phyloP scores from a whole-genome alignment of 2,797 vertebrate genomes.

The Sternarchorhynchus goeldii region DNA sequence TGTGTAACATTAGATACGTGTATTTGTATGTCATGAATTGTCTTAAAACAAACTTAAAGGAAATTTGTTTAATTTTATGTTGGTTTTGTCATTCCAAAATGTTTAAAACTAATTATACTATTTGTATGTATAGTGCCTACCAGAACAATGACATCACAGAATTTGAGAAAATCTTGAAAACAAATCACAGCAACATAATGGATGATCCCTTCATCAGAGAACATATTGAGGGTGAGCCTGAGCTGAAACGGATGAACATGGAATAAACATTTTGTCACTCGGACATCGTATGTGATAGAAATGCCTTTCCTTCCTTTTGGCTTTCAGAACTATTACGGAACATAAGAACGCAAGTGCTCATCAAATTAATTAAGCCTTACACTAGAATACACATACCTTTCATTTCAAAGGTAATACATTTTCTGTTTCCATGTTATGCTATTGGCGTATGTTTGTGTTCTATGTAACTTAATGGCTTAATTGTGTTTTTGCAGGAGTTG shows the following conservation, averaged over 20 bases:
- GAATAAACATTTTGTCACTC: background rate
- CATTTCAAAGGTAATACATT: slow-evolving; percentile 93
- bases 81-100: background rate
- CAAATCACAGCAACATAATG: slow-evolving; percentile 99
- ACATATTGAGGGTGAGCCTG: slow-evolving; percentile 93
- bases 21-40: background rate
- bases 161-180: slow-evolving; percentile 99
- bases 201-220: slow-evolving; percentile 99
- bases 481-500: slow-evolving; percentile 82
- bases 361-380: slow-evolving; percentile 99
- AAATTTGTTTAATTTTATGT: background rate
- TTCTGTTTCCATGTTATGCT: background rate
- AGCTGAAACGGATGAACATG: slow-evolving; percentile 18
- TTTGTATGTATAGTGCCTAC: slow-evolving; percentile 86
- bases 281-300: background rate
- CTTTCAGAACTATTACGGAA: slow-evolving; percentile 93
- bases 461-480: background rate
- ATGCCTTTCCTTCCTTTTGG: background rate
- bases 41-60: background rate
- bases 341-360: slow-evolving; percentile 99
- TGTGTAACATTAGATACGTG: background rate
- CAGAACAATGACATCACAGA: slow-evolving; percentile 99
- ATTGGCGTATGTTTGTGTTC: background rate
- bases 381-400: slow-evolving; percentile 99
- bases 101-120: background rate